Base-by-base conservation (phyloP, 2,888 invertebrate species). In the Danaus chrysippus region DNA sequence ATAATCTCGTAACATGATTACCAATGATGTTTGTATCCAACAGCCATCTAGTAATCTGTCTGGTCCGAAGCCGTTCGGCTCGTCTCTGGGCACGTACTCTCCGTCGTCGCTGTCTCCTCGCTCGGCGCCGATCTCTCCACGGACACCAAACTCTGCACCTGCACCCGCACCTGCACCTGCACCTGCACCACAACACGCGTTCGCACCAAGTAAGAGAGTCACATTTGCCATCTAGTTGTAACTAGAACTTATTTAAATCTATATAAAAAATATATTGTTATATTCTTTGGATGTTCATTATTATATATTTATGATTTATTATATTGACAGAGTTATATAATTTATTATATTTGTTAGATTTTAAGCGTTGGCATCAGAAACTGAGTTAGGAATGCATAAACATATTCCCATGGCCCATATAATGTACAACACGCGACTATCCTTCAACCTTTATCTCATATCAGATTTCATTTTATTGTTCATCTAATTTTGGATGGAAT, bases 41-140 rank as follows among this genome's bases (percentile, higher is more conserved):
- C 80, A 92, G 92, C 89, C 92, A 17, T 87, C 89, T 17, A 91
- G 87, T 79, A 91, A 91, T 73, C 72, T 92, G 68, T 92, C 92
- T 44, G 93, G 92, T 3, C 93, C 93, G 49, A 93, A 92, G 78
- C 93, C 93, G 34, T 94, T 93, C 76, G 92, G 91, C 49, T 92
- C 93, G 41, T 93, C 93, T 10, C 79, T 92, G 61, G 92, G 93
- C 3, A 86, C 87, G 65, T 88, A 88, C 69, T 91, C 91, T 60
- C 86, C 87, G 57, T 64, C 70, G 56, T 91, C 91, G 54, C 75
- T 91, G 74, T 91, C 91, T 6, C 91, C 91, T 66, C 86, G 91
- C 56, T 91, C 91, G 54, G 91, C 91, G 61, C 91, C 91, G 57
- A 73, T 91, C 82, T 91, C 91, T 43, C 91, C 91, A 1, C n/a